These are phyloP conservation scores for Ruditapes philippinarum DNA, from an alignment of 1,140 invertebrate genomes.

Conservation along the genomic window DNA sequence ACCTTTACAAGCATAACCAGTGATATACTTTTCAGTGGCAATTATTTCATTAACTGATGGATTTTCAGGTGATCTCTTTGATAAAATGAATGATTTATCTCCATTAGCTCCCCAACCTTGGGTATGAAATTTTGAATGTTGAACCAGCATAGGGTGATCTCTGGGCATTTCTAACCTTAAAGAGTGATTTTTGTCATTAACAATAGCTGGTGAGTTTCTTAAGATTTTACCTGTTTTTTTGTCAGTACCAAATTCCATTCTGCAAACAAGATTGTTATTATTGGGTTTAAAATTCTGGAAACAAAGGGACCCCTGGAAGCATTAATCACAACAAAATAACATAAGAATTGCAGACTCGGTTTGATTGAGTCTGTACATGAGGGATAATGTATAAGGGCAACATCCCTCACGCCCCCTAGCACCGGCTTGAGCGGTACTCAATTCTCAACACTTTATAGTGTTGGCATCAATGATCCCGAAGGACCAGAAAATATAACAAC, in stretches of 20 bases:
- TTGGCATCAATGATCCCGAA: no score
- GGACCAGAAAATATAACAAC: no score
- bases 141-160: slow-evolving; percentile 60
- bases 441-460: no score
- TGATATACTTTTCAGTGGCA: slow-evolving; percentile 63
- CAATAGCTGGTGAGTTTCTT: not conserved
- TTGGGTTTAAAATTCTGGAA: no score
- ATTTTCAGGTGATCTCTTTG: slow-evolving; percentile 70
- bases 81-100: slow-evolving; percentile 69
- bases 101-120: slow-evolving; percentile 71
- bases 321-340: no score
- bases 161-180: slow-evolving; percentile 60
- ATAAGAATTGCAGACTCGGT: no score
- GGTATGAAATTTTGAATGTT: slow-evolving; percentile 64
- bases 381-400: no score
- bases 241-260: slow-evolving; percentile 54
- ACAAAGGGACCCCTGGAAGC: no score
- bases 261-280: not conserved
- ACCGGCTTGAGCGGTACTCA: no score
- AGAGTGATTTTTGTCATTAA: slow-evolving; percentile 61
- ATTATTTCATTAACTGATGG: slow-evolving; percentile 63
- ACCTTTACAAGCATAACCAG: slow-evolving; percentile 61
- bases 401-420: no score
- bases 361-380: no score
- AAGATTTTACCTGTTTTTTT: slow-evolving; percentile 26